A percentile compares a stretch with the other conserved stretches of the same genome.
These are phyloP conservation scores for Phrixothrix hirtus DNA, from an alignment of 2,888 invertebrate species.

Conservation along the genomic window DNA sequence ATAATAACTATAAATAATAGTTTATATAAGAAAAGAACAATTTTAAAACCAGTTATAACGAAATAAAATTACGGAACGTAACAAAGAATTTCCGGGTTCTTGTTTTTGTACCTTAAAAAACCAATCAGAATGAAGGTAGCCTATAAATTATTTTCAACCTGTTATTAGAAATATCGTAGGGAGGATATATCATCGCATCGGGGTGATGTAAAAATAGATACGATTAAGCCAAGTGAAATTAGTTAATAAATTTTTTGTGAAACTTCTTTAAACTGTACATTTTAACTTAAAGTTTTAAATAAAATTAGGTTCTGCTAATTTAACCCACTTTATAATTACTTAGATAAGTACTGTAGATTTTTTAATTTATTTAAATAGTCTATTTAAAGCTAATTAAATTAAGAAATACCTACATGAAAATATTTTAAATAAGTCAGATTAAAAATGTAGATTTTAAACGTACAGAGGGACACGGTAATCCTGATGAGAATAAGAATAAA, in stretches of 20 bases:
- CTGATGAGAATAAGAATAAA: neutral
- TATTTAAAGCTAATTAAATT: no score
- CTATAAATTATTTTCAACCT: constrained; percentile 29
- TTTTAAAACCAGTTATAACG: constrained; percentile 14
- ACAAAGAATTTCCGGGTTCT: constrained; percentile 25
- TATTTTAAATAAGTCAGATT: no score
- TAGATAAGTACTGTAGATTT: neutral
- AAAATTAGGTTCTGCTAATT: constrained; percentile 5
- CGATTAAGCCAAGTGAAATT: no score
- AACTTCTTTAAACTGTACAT: no score
- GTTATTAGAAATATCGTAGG: constrained; percentile 31
- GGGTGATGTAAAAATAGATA: constrained; percentile 21
- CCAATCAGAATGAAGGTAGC: constrained; percentile 30
- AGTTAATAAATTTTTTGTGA: no score
- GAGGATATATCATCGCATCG: constrained; percentile 20
- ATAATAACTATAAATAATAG: constrained; percentile 21
- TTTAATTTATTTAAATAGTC: no score
- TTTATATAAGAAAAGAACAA: constrained; percentile 13
- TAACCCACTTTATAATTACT: neutral
- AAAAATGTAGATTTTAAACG: neutral
- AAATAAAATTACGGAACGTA: constrained; percentile 18
- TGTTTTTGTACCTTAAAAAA: constrained; percentile 22
- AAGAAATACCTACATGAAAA: no score
- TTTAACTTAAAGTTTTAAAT: no score
- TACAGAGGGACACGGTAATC: neutral